phyloP scores from a whole-genome alignment of 2,797 vertebrate genomes.

The Phyllotis vaccarum region DNA sequence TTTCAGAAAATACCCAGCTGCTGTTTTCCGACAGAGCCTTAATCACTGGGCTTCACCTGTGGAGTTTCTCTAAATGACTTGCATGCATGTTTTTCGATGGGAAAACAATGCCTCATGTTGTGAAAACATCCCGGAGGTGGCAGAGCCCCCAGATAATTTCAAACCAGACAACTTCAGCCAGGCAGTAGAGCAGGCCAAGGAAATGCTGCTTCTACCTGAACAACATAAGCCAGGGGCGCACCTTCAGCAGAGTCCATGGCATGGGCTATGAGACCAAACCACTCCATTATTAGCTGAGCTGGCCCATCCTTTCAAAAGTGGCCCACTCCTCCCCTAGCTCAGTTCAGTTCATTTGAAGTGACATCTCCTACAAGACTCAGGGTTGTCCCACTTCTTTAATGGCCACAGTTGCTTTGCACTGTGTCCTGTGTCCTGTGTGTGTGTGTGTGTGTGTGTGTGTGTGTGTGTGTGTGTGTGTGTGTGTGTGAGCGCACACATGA shows the following conservation, averaged over 20 bases:
- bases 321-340: background rate
- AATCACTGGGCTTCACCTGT: conserved; percentile 75
- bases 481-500: no score
- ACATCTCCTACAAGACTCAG: background rate
- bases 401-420: background rate
- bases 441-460: background rate
- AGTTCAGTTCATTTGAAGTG: background rate
- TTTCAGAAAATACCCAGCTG: conserved; percentile 43
- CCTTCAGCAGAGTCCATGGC: background rate
- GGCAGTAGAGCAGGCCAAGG: background rate
- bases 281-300: background rate
- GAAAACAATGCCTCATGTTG: conserved; percentile 76
- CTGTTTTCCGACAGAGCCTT: conserved; percentile 48
- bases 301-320: background rate
- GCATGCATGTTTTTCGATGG: conserved; percentile 44
- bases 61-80: conserved; percentile 24
- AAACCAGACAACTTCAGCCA: background rate
- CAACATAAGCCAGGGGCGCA: background rate
- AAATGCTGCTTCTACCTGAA: background rate
- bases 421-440: background rate
- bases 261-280: background rate
- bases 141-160: conserved; percentile 47
- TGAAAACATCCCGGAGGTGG: conserved; percentile 49
- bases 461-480: background rate
- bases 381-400: background rate